phyloP scores from a whole-genome alignment of 2,888 invertebrate genomes.

The Trichogramma dendrolimi region DNA sequence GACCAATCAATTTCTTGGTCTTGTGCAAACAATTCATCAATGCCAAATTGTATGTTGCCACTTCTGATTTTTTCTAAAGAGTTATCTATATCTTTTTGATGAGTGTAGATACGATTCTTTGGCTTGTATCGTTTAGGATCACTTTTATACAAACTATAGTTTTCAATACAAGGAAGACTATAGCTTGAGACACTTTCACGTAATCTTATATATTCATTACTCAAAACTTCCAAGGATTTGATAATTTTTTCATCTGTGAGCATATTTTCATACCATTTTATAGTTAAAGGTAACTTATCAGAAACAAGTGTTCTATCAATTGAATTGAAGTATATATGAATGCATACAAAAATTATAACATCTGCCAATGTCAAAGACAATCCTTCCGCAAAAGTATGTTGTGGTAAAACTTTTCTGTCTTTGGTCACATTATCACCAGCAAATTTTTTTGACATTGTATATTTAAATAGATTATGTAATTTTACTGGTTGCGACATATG shows the following conservation, averaged over 20 bases:
- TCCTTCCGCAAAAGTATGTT: slow-evolving; percentile 80
- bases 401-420: slow-evolving; percentile 44
- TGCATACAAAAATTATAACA: slow-evolving; percentile 70
- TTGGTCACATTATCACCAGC: slow-evolving; percentile 51
- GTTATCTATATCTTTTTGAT: slow-evolving; percentile 70
- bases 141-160: slow-evolving; percentile 71
- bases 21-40: slow-evolving; percentile 49
- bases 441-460: slow-evolving; percentile 53
- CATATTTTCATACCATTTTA: slow-evolving; percentile 61
- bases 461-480: slow-evolving; percentile 73
- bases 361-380: slow-evolving; percentile 79
- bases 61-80: slow-evolving; percentile 54
- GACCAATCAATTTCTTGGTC: slow-evolving; percentile 64
- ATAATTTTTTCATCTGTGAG: slow-evolving; percentile 35
- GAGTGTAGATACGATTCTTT: slow-evolving; percentile 69
- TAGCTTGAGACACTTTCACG: slow-evolving; percentile 30
- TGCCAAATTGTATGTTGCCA: slow-evolving; percentile 52
- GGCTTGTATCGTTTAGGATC: slow-evolving; percentile 75
- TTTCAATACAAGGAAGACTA: slow-evolving; percentile 54
- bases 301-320: slow-evolving; percentile 41
- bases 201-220: slow-evolving; percentile 38
- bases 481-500: slow-evolving; percentile 80
- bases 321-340: slow-evolving; percentile 59
- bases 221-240: slow-evolving; percentile 44
- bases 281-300: slow-evolving; percentile 59